Evolutionary conservation across 2,113 vertebrate species (phyloP).

Genomic region (Callaeas wilsoni): DNA sequence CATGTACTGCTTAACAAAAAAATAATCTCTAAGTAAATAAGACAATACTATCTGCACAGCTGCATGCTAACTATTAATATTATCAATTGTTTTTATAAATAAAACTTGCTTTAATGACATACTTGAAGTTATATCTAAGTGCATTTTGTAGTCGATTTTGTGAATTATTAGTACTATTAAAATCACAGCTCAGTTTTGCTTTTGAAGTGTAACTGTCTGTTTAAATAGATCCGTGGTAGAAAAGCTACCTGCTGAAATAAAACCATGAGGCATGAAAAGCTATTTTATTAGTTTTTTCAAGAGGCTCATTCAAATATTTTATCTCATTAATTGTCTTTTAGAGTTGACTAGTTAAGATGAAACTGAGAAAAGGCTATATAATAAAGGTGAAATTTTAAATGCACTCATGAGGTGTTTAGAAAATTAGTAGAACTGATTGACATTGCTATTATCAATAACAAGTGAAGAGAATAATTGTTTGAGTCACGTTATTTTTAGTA

Average conservation of each 20-base stretch:
- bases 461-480: background rate
- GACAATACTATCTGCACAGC: background rate
- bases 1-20: background rate
- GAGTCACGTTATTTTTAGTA: background rate
- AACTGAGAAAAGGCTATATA: background rate
- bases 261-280: background rate
- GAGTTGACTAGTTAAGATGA: background rate
- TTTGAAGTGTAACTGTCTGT: background rate
- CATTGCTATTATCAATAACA: background rate
- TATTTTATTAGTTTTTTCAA: background rate
- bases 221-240: background rate
- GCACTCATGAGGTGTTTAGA: background rate
- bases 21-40: rapidly evolving
- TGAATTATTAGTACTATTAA: background rate
- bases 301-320: background rate
- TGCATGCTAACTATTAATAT: background rate
- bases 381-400: background rate
- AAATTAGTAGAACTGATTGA: background rate
- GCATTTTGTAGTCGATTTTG: background rate
- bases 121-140: background rate
- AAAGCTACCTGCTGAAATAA: background rate
- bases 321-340: background rate
- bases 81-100: background rate
- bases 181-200: background rate
- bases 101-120: background rate